phyloP scores from a whole-genome alignment of 2,888 invertebrate genomes.

The Mimas tiliae region DNA sequence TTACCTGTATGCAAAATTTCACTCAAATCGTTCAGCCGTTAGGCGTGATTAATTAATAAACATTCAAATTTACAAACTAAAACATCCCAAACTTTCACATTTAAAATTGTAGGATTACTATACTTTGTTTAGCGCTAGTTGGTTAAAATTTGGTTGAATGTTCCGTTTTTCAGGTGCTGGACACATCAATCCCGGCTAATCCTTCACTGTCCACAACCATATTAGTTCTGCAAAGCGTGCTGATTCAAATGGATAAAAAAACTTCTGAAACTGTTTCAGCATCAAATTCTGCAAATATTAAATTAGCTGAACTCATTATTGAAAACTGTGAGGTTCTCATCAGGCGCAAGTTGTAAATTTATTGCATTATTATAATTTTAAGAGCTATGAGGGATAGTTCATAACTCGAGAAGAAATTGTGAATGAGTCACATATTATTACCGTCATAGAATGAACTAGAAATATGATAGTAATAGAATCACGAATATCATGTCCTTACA shows the following conservation, averaged over 20 bases:
- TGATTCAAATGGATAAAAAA: slow-evolving; percentile 59
- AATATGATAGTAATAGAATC: no score
- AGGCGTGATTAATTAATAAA: no score
- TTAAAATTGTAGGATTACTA: no score
- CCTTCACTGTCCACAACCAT: slow-evolving; percentile 66
- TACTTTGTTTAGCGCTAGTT: no score
- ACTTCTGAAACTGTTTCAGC: slow-evolving; percentile 38
- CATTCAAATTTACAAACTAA: no score
- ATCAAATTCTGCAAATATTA: slow-evolving; percentile 56
- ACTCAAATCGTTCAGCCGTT: no score
- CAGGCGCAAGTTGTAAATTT: slow-evolving; percentile 54
- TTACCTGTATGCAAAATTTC: no score
- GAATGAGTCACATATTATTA: no score
- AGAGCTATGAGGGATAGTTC: background rate
- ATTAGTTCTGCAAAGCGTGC: slow-evolving; percentile 60
- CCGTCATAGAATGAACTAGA: no score
- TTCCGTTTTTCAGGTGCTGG: slow-evolving; percentile 56
- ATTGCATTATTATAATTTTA: background rate
- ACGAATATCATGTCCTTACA: no score
- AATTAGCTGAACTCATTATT: slow-evolving; percentile 64
- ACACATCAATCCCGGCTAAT: slow-evolving; percentile 71
- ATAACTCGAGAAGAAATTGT: background rate
- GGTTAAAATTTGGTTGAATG: background rate
- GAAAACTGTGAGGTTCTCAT: slow-evolving; percentile 68
- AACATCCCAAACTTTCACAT: no score